Evolutionary conservation across 2,888 invertebrate genomes (phyloP), one percentile per base, ranked within the genome.

Genomic region (Caradrina clavipalpis): DNA sequence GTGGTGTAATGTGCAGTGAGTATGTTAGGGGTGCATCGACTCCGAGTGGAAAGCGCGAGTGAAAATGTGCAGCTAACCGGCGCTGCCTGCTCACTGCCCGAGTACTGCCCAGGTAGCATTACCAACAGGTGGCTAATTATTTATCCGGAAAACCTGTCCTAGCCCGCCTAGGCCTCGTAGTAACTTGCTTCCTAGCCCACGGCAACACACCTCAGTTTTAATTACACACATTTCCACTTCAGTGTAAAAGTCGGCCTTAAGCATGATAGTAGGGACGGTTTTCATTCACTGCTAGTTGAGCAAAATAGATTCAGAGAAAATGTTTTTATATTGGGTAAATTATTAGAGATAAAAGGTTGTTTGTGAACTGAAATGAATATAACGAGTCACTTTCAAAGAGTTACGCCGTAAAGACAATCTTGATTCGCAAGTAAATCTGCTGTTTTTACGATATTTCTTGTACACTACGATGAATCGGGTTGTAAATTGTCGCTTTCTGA

Each of bases 101-200:
- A 42, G n/a, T 22, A 64, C 19, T 65, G 60, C 57, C 57, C 47
- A 69, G 66, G 58, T 75, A 76, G 73, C 74, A 79, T 82, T 86
- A 78, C 69, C 65, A 73, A 80, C 77, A 77, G 80, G 82, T 84
- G 78, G 81, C 69, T 86, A 88, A 88, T 89, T 87, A 89, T 63
- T 80, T 80, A 82, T 83, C 86, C 86, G 87, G 90, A 89, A 90
- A 87, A 85, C 81, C 75, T 67, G 83, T 77, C 78, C 67, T 54
- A 69, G 56, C 67, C 39, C 51, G n/a, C 47, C 60, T 39, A 61
- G 68, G 60, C 39, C 42, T 56, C 8, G 26, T 67, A 69, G 69
- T 82, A 59, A 63, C 60, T 63, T 51, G 61, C 56, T 80, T 69
- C 73, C 64, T 69, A 59, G 68, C 61, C 57, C 51, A 61, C 55